These are phyloP conservation scores for Coleophora flavipennella DNA, from an alignment of 2,888 invertebrate genomes.

Conservation along the genomic window DNA sequence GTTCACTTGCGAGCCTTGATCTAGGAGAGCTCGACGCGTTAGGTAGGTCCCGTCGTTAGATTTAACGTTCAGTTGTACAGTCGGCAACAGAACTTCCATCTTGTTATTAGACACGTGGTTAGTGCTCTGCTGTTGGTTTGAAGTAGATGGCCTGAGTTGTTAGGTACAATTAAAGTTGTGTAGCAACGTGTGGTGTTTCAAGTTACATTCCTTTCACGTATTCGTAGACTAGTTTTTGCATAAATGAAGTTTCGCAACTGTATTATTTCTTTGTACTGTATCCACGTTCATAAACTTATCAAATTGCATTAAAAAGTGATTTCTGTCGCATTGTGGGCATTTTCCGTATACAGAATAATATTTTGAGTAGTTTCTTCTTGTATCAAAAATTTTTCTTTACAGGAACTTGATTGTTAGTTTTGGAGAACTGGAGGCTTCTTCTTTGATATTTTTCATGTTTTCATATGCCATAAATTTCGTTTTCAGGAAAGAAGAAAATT, in stretches of 20 bases:
- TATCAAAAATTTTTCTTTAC: too few species aligned
- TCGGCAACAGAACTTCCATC: neutral
- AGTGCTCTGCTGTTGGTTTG: neutral
- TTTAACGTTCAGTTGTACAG: neutral
- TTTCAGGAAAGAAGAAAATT: neutral
- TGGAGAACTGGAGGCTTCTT: too few species aligned
- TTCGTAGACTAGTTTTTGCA: neutral
- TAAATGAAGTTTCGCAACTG: too few species aligned
- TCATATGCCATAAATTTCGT: slow-evolving; percentile 1
- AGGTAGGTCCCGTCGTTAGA: neutral
- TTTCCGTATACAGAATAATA: too few species aligned
- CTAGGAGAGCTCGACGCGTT: neutral
- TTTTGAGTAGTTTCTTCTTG: too few species aligned
- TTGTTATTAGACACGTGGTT: neutral
- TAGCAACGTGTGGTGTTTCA: neutral
- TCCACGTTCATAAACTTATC: too few species aligned
- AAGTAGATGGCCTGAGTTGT: neutral
- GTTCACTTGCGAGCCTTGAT: neutral
- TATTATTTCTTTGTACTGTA: too few species aligned
- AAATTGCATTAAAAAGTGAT: too few species aligned
- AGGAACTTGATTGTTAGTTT: too few species aligned
- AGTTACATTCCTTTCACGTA: neutral
- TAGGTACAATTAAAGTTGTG: neutral
- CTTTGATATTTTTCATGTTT: neutral
- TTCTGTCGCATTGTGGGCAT: too few species aligned